A percentile compares a stretch with the other conserved stretches of the same genome.
phyloP scores from a whole-genome alignment of 2,113 vertebrate genomes.

The Apeltes quadracus region DNA sequence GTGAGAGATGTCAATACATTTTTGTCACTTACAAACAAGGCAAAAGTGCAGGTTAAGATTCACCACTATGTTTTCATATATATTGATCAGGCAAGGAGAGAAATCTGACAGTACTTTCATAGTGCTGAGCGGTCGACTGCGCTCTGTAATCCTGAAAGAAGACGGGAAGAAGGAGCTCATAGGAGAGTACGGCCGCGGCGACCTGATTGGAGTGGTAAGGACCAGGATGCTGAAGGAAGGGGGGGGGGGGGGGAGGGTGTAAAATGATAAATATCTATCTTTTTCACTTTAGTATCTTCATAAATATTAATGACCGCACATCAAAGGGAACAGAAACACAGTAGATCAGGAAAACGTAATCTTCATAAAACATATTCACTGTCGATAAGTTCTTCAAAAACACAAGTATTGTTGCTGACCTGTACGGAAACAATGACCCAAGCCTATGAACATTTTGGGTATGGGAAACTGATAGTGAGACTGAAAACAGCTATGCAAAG shows the following conservation, averaged over 20 bases:
- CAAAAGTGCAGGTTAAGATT: neutral
- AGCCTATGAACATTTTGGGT: too few relatives aligned
- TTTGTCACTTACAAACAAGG: neutral
- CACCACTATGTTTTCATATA: slow-evolving; percentile 11
- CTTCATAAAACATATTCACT: neutral
- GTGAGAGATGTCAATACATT: neutral
- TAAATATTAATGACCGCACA: slow-evolving; percentile 13
- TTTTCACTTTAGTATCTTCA: neutral
- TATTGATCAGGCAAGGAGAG: slow-evolving; percentile 86
- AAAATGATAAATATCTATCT: slow-evolving; percentile 16
- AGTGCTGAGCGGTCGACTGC: slow-evolving; percentile 92
- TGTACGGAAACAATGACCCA: too few relatives aligned
- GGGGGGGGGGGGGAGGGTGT: neutral
- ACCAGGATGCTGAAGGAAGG: neutral
- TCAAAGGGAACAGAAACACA: neutral
- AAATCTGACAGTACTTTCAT: slow-evolving; percentile 95
- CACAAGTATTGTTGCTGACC: neutral
- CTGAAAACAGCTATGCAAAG: too few relatives aligned
- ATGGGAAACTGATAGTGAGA: too few relatives aligned
- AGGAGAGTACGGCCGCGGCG: slow-evolving; percentile 92
- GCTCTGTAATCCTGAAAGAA: slow-evolving; percentile 91
- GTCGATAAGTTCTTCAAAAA: slow-evolving; percentile 7
- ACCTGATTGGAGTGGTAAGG: slow-evolving; percentile 95
- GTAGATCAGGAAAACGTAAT: slow-evolving; percentile 18
- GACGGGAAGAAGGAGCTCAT: slow-evolving; percentile 95